Conservation (phyloP, 2,888 invertebrate species). For the Lymantria monacha region DNA sequence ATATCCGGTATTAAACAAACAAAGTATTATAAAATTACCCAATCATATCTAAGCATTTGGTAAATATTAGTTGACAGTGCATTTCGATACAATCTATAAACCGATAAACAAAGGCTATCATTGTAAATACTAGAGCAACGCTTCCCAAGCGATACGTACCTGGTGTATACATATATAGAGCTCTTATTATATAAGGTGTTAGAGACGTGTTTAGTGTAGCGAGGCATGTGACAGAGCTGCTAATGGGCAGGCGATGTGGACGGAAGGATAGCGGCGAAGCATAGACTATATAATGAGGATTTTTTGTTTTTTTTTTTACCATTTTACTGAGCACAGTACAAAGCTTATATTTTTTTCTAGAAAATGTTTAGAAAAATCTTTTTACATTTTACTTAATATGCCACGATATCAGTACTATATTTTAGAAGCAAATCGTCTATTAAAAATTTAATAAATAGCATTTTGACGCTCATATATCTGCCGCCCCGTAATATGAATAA, state of each 20-base stretch:
- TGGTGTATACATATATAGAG: slow-evolving; percentile 34
- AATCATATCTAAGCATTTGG: no score
- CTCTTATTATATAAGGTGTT: slow-evolving; percentile 64
- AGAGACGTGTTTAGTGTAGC: slow-evolving; percentile 74
- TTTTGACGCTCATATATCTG: no score
- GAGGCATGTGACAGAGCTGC: slow-evolving; percentile 75
- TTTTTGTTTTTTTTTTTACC: slow-evolving; percentile 2
- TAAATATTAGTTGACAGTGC: no score
- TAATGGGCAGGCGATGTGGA: slow-evolving; percentile 74
- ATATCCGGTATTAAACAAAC: no score
- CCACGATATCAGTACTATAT: no score
- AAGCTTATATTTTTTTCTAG: no score
- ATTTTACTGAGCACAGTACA: not conserved
- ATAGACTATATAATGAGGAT: slow-evolving; percentile 42
- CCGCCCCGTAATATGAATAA: no score
- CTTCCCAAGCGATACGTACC: slow-evolving; percentile 40
- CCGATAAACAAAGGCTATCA: slow-evolving; percentile 3
- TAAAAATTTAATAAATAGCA: no score
- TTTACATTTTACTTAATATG: no score
- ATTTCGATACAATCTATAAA: slow-evolving; percentile 4
- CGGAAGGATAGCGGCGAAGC: slow-evolving; percentile 73
- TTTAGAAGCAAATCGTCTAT: no score
- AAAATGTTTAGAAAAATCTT: no score
- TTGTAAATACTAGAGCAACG: slow-evolving; percentile 23
- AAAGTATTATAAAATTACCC: no score